phyloP scores from a whole-genome alignment of 2,113 vertebrate genomes.

The Eidolon helvum region DNA sequence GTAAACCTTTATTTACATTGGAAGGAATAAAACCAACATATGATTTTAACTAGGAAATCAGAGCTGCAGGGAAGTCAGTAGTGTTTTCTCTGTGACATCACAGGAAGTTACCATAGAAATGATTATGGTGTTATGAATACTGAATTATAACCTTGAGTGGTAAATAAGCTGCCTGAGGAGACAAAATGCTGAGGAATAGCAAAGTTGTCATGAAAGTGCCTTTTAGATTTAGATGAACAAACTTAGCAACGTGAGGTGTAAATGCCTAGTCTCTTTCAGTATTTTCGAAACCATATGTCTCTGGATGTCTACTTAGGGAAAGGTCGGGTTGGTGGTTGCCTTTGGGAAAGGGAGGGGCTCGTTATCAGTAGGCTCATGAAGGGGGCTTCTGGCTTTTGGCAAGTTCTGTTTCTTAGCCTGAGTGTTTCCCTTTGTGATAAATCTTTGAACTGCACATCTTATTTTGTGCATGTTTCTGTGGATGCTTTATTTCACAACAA shows the following conservation, averaged over 20 bases:
- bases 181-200: background rate
- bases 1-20: conserved; percentile 19
- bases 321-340: background rate
- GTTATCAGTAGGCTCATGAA: background rate
- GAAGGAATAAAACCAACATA: conserved; percentile 37
- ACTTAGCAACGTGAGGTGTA: conserved; percentile 19
- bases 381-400: background rate
- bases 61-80: background rate
- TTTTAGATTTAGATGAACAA: conserved; percentile 43
- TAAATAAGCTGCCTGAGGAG: conserved; percentile 42
- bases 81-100: conserved; percentile 69
- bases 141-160: conserved; percentile 45
- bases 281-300: background rate
- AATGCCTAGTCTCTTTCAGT: conserved; percentile 22
- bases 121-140: conserved; percentile 65
- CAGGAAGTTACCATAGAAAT: conserved; percentile 67
- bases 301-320: background rate
- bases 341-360: background rate
- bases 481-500: background rate
- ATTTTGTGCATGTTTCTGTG: background rate
- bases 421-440: background rate
- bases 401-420: background rate
- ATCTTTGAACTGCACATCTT: background rate
- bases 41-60: conserved; percentile 27
- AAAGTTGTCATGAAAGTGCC: conserved; percentile 19